Base-by-base conservation (phyloP, 2,888 invertebrate species). In the Lingula anatina region DNA sequence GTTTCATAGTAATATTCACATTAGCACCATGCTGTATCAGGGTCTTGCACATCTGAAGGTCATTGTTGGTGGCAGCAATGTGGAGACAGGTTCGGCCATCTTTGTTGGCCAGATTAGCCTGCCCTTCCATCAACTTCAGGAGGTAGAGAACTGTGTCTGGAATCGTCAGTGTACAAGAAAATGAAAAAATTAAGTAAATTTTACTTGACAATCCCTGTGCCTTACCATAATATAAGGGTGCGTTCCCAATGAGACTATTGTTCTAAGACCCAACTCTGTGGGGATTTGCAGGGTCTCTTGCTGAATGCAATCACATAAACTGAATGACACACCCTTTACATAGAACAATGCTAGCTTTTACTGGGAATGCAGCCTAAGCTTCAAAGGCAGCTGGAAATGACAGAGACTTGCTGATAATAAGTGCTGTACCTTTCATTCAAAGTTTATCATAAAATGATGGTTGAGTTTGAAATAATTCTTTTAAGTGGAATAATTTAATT, bases 1-100 rank as follows among this genome's bases (percentile, higher is more conserved):
- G 60, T 36, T 53, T 62, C 69, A 69, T 69, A 20, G 94, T 82
- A 1, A 88, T 86, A 76, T 94, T 94, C 1, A 92, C 84, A 69
- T 89, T 85, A 0, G 90, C 91, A 0, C 89, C 89, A 45, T 86
- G 83, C 68, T 93, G 92, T 49, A 94, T 74, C 18, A 94, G 79
- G 54, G 89, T 82, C 77, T 87, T 91, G 76, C 94, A 93, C 79
- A 95, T 86, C 75, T 94, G 94, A 3, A 94, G 85, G 73, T 94
- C 90, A 66, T 96, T 95, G 64, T 90, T 89, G 42, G 91, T 84
- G 7, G 95, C 93, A 1, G 96, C 94, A 54, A 97, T 86, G 76
- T 99, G 97, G 39, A 99, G 79, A 21, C 93, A 86, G 23, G 92
- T 91, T 53, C 93, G 84, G 0, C 96, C 96, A 70, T 93, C 93